Evolutionary conservation across 1,140 invertebrate genomes (phyloP), one percentile per base, ranked within the genome.

Genomic region (Lasioglossum baleicum): DNA sequence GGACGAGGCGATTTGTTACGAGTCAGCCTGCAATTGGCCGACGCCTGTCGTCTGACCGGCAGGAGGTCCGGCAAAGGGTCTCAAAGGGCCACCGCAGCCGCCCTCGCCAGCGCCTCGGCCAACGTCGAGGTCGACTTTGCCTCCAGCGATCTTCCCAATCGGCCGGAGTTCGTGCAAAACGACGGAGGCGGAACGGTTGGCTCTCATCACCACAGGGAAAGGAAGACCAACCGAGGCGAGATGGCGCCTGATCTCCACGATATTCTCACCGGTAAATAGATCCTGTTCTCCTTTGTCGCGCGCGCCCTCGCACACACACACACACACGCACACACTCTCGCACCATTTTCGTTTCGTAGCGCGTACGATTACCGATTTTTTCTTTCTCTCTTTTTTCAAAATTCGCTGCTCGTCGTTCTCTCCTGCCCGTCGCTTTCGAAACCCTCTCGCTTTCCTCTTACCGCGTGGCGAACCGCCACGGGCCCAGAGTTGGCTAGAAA

Each of bases 71-170:
- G 84, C 82, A 94, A 90, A 86, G 90, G 83, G n/a, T 82, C 92
- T 76, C 90, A 75, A 84, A 93, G 94, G 88, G 88, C 93, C 31
- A 90, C 93, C 67, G 91, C 91, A 0, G 84, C 91, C 94, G 70
- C 95, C 94, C 90, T 98, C 22, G 97, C 97, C 5, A 96, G 95
- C n/a, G 96, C 96, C 0, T 95, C 96, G 31, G 97, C 97, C 10
- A 95, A 96, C 82, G 96, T 99, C n/a, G 96, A 97, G 88, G 97
- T 98, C 0, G 97, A 98, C 91, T 98, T 99, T 85, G 96, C 96
- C 79, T 95, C 95, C 13, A 95, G 94, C 83, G 96, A 97, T 72
- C 91, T 95, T 64, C 94, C 95, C 0, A 96, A 96, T 90, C 94
- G 96, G 79, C 96, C 96, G 2, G 97, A 97, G 88, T 96, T 97